Evolutionary conservation across 2,888 invertebrate genomes (phyloP), one percentile per base, ranked within the genome.

Genomic region (Caenorhabditis imperialis): DNA sequence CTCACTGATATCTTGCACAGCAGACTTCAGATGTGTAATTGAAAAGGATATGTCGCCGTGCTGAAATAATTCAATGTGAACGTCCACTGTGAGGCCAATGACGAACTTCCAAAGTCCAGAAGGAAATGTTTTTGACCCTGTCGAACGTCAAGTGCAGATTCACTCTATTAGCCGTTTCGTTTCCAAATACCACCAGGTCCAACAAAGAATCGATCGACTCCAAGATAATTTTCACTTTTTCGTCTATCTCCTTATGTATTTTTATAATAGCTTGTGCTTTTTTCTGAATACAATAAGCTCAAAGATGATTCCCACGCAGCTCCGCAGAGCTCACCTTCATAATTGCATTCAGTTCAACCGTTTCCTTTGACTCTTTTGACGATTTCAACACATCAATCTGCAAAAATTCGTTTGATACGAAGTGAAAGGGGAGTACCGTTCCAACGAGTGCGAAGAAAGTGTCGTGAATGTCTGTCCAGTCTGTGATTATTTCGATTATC

Each of bases 391-490:
- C 25, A 16, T 8, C 23, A 16, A 1, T 37, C 14, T 22, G 38
- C 47, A n/a, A n/a, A n/a, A n/a, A n/a, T n/a, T n/a, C n/a, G n/a
- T n/a, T n/a, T n/a, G n/a, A n/a, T n/a, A n/a, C n/a, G n/a, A n/a
- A n/a, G 10, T 30, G 10, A 40, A 42, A 30, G 27, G 14, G 40
- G 45, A 53, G 12, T 8, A 65, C 63, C 22, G 53, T 55, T 48
- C 40, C 55, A 23, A 55, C 33, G 25, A 65, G 33, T 8, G 40
- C 37, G 5, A 18, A 22, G 16, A 65, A 65, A 14, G 33, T 6
- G 22, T 30, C 27, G 7, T 48, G 45, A 18, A 65, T 55, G 12
- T 65, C 40, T 1, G 40, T 48, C 63, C 63, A 65, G 30, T 33
- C 45, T 20, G 38, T 18, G 25, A 35, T 14, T 8, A 65, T 22